Evolutionary conservation across 2,113 vertebrate genomes (phyloP).

Genomic region (Pleuronectes platessa): DNA sequence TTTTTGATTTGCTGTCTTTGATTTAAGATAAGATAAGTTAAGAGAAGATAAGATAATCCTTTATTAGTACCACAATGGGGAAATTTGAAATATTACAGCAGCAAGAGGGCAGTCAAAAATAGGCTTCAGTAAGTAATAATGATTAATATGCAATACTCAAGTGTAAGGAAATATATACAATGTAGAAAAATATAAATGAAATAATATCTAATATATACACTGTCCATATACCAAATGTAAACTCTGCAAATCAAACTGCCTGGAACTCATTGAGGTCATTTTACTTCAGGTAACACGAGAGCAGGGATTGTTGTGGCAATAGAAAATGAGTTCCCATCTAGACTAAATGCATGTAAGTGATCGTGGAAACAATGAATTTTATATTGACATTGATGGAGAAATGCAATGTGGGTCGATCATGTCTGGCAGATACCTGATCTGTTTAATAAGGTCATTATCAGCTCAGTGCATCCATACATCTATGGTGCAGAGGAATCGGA

Average conservation of each 20-base stretch:
- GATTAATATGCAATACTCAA: too few relatives aligned
- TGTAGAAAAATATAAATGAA: too few relatives aligned
- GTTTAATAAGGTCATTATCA: background rate
- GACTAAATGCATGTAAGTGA: constrained; percentile 2
- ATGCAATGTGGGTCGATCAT: background rate
- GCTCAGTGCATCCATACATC: background rate
- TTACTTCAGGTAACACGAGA: background rate
- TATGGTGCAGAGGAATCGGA: background rate
- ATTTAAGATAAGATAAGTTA: too few relatives aligned
- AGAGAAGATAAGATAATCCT: too few relatives aligned
- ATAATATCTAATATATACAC: too few relatives aligned
- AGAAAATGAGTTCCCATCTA: background rate
- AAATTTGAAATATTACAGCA: too few relatives aligned
- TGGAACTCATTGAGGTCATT: background rate
- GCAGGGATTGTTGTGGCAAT: background rate
- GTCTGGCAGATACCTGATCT: background rate
- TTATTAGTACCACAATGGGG: too few relatives aligned
- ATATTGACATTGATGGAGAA: background rate
- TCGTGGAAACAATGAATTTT: background rate
- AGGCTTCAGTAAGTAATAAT: too few relatives aligned
- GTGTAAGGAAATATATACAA: too few relatives aligned
- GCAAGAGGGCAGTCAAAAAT: too few relatives aligned
- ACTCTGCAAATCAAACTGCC: background rate
- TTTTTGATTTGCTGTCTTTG: too few relatives aligned
- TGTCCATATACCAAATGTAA: background rate